Conservation (phyloP, 2,113 vertebrate genomes). For the Crotalus viridis region DNA sequence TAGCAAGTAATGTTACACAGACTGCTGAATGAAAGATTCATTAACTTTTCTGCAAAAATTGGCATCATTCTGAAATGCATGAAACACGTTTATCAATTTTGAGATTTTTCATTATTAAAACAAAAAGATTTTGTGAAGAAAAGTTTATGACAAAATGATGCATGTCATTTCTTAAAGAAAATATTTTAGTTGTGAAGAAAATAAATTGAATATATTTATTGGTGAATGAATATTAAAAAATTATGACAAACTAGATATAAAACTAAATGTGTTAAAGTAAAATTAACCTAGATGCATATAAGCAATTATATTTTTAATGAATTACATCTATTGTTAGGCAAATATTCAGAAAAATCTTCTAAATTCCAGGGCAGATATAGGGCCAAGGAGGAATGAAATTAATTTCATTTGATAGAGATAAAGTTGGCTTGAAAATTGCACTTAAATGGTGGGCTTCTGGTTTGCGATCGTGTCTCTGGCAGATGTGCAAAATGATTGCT, state of each 20-base stretch:
- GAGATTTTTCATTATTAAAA: background rate
- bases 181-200: background rate
- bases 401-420: background rate
- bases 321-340: background rate
- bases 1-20: slow-evolving; percentile 9
- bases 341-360: background rate
- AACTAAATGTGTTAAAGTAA: background rate
- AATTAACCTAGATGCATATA: background rate
- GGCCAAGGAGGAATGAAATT: background rate
- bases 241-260: background rate
- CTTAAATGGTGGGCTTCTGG: background rate
- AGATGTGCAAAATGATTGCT: too few relatives aligned
- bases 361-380: background rate
- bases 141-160: background rate
- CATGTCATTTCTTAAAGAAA: background rate
- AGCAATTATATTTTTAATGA: background rate
- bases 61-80: background rate
- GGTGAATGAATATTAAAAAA: background rate
- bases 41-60: slow-evolving; percentile 1
- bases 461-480: too few relatives aligned
- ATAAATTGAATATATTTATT: background rate
- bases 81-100: background rate
- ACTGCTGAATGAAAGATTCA: slow-evolving; percentile 1
- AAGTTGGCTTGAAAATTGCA: background rate
- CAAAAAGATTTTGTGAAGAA: background rate